Percentiles rank a stretch among this genome's conserved stretches.
These are phyloP conservation scores for Anthrax anthrax DNA, from an alignment of 2,888 invertebrate genomes.

Conservation along the genomic window DNA sequence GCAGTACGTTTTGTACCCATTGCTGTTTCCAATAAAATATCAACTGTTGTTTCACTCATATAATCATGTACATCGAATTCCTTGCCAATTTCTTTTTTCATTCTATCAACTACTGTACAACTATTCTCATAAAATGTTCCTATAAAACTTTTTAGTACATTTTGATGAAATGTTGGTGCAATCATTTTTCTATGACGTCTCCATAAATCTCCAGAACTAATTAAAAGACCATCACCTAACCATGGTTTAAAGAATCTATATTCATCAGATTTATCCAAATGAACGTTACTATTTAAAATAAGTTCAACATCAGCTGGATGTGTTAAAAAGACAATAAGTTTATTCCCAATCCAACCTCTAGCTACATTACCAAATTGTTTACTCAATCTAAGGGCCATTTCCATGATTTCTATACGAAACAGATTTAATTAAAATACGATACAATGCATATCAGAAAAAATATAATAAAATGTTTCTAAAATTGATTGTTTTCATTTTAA, in stretches of 20 bases:
- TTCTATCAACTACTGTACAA: conserved; percentile 47
- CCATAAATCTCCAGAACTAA: conserved; percentile 67
- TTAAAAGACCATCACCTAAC: conserved; percentile 65
- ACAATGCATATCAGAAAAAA: no score
- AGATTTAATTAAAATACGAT: no score
- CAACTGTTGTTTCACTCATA: conserved; percentile 66
- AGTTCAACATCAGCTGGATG: conserved; percentile 60
- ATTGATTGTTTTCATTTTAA: not conserved
- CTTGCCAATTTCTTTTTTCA: conserved; percentile 50
- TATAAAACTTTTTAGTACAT: conserved; percentile 67
- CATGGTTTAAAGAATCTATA: conserved; percentile 65
- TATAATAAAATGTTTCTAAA: no score
- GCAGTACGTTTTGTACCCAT: conserved; percentile 69
- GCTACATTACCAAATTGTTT: conserved; percentile 41
- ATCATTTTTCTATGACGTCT: conserved; percentile 67
- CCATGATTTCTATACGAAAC: conserved; percentile 37
- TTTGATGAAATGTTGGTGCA: conserved; percentile 72
- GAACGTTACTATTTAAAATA: conserved; percentile 58
- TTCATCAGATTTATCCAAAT: conserved; percentile 58
- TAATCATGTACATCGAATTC: conserved; percentile 64
- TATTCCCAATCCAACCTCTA: conserved; percentile 53
- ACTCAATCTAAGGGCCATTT: conserved; percentile 35
- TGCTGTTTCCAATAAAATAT: conserved; percentile 65
- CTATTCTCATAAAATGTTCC: conserved; percentile 64
- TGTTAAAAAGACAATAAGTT: conserved; percentile 49